Base-by-base conservation (phyloP, 2,113 vertebrate genomes). In the rat (Rattus norvegicus) region DNA sequence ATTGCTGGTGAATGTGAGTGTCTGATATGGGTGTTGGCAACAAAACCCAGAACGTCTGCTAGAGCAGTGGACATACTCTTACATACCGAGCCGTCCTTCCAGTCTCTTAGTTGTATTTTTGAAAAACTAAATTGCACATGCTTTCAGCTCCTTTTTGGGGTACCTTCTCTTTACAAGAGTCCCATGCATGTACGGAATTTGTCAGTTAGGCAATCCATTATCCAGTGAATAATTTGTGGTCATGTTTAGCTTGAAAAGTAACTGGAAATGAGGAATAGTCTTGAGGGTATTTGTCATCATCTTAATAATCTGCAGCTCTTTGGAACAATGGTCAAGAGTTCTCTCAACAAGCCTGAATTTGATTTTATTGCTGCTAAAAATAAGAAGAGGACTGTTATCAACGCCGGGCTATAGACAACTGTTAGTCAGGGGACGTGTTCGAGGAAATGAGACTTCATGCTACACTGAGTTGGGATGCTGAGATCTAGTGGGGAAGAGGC, bases 261-360 rank as follows among this genome's bases (percentile, higher is more conserved):
- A 97, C 43, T 84, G 63, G 63, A 87, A 49, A 4, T 73, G 70
- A 92, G 90, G 92, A 75, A 49, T 92, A 75, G 90, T 95, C 79
- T 93, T 67, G 47, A 49, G 13, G 75, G 30, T 85, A 52, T 79
- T 90, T 5, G 14, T 95, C 56, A 84, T 79, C 84, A 75, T 75
- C 52, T 97, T 94, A 65, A 39, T 92, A 94, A 92, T 88, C 88
- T 95, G 86, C 72, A 92, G 30, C 28, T 88, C 84, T 83, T 77
- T 95, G 69, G 24, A 93, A 93, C 47, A 94, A 92, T n/a, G 56
- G 93, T 93, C 88, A 92, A 93, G 28, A 83, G 30, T 91, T 75
- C 43, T 56, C 72, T 80, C 75, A 75, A 83, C 79, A 77, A 36
- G 16, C 28, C 73, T 94, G 67, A 19, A 63, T 65, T 81, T 94